Evolutionary conservation across 1,140 invertebrate genomes (phyloP).

Genomic region (Atta texana): DNA sequence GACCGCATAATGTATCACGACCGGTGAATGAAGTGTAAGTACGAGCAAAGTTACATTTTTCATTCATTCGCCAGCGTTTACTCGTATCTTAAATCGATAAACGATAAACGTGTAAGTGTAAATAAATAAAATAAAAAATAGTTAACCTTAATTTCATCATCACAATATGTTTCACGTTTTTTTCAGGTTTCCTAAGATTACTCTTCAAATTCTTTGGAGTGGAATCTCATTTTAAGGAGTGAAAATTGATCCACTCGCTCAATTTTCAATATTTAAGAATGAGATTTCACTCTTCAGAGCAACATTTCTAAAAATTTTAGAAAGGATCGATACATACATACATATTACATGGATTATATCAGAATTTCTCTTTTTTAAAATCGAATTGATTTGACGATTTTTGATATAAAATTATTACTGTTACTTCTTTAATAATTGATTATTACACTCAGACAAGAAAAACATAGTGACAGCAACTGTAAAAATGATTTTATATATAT

Average conservation of each 20-base stretch:
- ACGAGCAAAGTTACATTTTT: neutral
- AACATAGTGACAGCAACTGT: too few relatives aligned
- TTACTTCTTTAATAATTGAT: neutral
- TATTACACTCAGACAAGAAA: neutral
- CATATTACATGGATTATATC: neutral
- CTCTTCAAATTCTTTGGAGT: too few relatives aligned
- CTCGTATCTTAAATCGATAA: neutral
- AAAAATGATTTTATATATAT: too few relatives aligned
- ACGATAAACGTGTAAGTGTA: neutral
- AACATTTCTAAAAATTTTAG: too few relatives aligned
- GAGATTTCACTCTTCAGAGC: too few relatives aligned
- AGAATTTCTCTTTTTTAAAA: neutral
- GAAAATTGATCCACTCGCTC: too few relatives aligned
- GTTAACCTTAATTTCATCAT: neutral
- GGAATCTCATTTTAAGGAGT: too few relatives aligned
- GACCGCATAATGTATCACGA: conserved; percentile 1
- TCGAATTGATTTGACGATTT: neutral
- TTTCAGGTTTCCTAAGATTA: neutral
- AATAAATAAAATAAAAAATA: neutral
- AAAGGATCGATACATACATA: neutral
- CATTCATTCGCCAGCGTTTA: neutral
- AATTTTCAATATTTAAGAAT: too few relatives aligned
- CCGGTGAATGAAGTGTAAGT: conserved; percentile 13
- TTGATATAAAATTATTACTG: neutral
- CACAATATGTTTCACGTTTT: neutral